Evolutionary conservation across 1,140 invertebrate genomes (phyloP).

Genomic region (Trigoniulus corallinus): DNA sequence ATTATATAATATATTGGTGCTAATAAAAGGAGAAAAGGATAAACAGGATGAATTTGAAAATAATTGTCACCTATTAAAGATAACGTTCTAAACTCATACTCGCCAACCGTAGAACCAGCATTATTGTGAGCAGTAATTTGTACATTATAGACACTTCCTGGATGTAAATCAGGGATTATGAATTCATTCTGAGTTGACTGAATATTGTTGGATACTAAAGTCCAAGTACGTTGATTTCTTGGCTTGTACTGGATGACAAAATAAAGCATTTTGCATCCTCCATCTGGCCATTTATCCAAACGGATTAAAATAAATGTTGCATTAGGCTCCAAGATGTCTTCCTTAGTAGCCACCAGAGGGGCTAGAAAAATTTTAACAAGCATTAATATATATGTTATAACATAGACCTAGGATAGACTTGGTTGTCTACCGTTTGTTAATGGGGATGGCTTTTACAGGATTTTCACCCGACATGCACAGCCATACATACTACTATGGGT

Average conservation of each 20-base stretch:
- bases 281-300: slow-evolving; percentile 81
- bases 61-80: slow-evolving; percentile 71
- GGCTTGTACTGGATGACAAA: slow-evolving; percentile 92
- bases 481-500: too few species aligned
- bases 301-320: slow-evolving; percentile 80
- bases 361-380: too few species aligned
- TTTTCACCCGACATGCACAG: too few species aligned
- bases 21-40: too few species aligned
- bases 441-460: background rate
- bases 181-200: slow-evolving; percentile 70
- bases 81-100: slow-evolving; percentile 90
- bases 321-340: slow-evolving; percentile 78
- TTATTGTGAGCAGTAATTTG: slow-evolving; percentile 89
- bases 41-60: background rate
- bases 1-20: background rate
- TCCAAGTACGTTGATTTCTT: slow-evolving; percentile 59
- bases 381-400: slow-evolving; percentile 64
- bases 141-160: slow-evolving; percentile 72
- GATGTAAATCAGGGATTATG: slow-evolving; percentile 74
- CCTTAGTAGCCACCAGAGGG: slow-evolving; percentile 70
- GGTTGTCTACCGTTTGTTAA: background rate
- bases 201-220: slow-evolving; percentile 79
- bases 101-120: slow-evolving; percentile 80
- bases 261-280: slow-evolving; percentile 86
- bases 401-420: background rate